phyloP scores from a whole-genome alignment of 2,888 invertebrate species.

The Acleris sparsana region DNA sequence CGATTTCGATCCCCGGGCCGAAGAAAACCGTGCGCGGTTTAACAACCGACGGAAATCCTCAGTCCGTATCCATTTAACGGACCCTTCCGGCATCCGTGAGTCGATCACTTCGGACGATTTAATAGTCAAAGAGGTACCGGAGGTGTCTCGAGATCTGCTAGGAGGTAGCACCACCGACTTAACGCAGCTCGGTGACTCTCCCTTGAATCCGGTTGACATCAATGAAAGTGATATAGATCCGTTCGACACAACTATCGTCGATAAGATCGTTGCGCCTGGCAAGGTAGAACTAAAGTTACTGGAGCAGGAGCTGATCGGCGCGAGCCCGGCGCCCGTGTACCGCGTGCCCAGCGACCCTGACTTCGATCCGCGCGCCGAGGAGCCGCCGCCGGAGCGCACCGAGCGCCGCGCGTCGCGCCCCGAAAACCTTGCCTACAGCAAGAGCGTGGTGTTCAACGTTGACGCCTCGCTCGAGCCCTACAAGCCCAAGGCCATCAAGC shows the following conservation, averaged over 20 bases:
- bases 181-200: conserved; percentile 86
- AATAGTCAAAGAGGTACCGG: conserved; percentile 68
- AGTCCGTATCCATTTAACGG: conserved; percentile 85
- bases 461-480: conserved; percentile 77
- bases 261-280: conserved; percentile 88
- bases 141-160: conserved; percentile 85
- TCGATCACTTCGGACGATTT: conserved; percentile 81
- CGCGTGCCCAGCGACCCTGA: conserved; percentile 88
- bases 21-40: conserved; percentile 74
- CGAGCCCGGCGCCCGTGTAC: conserved; percentile 58
- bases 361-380: conserved; percentile 91
- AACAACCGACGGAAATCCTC: conserved; percentile 78
- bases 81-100: conserved; percentile 85
- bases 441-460: conserved; percentile 81
- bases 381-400: conserved; percentile 58
- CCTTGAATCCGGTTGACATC: conserved; percentile 85
- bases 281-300: conserved; percentile 90
- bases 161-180: conserved; percentile 91
- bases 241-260: conserved; percentile 92
- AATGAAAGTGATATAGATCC: conserved; percentile 88
- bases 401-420: conserved; percentile 86
- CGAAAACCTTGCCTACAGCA: conserved; percentile 81
- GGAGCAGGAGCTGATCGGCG: conserved; percentile 89
- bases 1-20: conserved; percentile 86
- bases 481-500: conserved; percentile 87